A percentile compares a stretch with the other conserved stretches of the same genome.
phyloP scores from a whole-genome alignment of 2,113 vertebrate genomes.

The Megaceryle torquata region DNA sequence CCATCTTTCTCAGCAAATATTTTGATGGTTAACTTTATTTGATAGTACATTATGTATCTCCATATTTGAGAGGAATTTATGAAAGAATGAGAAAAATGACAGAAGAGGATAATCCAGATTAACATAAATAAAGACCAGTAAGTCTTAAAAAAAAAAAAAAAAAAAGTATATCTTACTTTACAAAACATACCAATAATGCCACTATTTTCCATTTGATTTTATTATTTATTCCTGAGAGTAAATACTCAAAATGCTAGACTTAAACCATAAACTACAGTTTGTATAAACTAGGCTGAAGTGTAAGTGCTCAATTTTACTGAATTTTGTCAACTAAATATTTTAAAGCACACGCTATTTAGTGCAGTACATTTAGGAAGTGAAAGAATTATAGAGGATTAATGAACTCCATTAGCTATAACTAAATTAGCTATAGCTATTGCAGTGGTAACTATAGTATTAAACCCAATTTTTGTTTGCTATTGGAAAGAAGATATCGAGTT shows the following conservation, averaged over 20 bases:
- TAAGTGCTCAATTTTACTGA: neutral
- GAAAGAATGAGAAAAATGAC: neutral
- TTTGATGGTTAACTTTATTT: neutral
- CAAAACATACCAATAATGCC: neutral
- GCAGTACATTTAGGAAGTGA: neutral
- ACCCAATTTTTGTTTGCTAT: neutral
- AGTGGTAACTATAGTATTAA: neutral
- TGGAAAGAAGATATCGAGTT: constrained; percentile 24
- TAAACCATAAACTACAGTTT: neutral
- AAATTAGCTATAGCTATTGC: constrained; percentile 13
- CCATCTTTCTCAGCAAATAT: neutral
- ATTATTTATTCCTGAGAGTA: neutral
- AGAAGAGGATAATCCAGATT: neutral
- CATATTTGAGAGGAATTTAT: neutral
- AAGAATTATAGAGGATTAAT: constrained; percentile 23
- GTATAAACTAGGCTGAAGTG: neutral
- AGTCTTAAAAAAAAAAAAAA: too few relatives aligned
- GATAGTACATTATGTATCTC: neutral
- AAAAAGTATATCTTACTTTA: neutral
- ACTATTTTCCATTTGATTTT: neutral
- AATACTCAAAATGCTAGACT: neutral
- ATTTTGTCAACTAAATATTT: neutral
- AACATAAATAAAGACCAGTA: neutral
- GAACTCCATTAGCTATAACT: constrained; percentile 12
- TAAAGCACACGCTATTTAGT: neutral